Evolutionary conservation across 2,113 vertebrate genomes (phyloP).

Genomic region (Leptosomus discolor): DNA sequence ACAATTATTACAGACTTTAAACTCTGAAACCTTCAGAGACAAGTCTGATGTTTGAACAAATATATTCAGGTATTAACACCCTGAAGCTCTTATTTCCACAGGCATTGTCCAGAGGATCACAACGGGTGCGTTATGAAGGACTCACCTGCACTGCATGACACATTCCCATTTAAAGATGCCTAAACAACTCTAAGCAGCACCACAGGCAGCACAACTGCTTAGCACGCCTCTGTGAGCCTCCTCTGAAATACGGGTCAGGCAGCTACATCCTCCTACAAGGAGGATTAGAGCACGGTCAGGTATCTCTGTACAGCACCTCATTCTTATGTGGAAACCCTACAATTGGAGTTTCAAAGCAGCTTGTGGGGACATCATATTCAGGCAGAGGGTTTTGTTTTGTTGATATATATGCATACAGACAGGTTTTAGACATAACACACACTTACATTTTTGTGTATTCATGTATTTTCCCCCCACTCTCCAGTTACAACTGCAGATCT

Average conservation of each 20-base stretch:
- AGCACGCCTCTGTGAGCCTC: no score
- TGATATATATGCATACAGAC: background rate
- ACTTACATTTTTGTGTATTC: fast-evolving
- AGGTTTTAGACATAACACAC: background rate
- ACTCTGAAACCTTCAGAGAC: background rate
- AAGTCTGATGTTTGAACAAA: background rate
- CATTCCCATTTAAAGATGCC: background rate
- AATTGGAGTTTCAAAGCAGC: background rate
- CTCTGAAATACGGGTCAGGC: fast-evolving
- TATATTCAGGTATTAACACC: background rate
- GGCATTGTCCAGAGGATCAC: background rate
- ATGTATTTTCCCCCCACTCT: background rate
- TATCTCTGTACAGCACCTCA: fast-evolving
- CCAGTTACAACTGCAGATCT: background rate
- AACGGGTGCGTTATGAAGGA: background rate
- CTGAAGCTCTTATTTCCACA: background rate
- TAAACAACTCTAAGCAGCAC: background rate
- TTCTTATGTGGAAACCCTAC: background rate
- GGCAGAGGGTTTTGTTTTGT: background rate
- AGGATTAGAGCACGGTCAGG: background rate
- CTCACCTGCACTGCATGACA: background rate
- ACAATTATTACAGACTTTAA: background rate
- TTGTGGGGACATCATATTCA: background rate
- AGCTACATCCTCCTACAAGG: fast-evolving
- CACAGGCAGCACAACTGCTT: background rate